These are phyloP conservation scores for Notocelia uddmanniana DNA, from an alignment of 2,888 invertebrate genomes.

Conservation along the genomic window DNA sequence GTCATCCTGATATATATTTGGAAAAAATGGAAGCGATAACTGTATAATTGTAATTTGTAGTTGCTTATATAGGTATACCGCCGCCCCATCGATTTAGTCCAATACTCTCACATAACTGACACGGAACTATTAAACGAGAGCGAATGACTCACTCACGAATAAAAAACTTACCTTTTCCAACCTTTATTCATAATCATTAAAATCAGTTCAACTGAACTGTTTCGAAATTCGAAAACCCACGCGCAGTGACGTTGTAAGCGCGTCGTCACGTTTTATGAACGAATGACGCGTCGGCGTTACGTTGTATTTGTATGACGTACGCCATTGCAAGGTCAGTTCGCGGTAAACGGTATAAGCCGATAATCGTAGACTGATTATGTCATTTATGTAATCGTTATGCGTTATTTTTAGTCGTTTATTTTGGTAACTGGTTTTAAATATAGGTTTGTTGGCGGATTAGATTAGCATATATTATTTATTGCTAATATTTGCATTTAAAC, in stretches of 20 bases:
- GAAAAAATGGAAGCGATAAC: background rate
- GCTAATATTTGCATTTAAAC: background rate
- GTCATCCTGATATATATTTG: too few relatives aligned
- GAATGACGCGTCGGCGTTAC: constrained; percentile 49
- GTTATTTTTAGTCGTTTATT: constrained; percentile 39
- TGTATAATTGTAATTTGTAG: too few relatives aligned
- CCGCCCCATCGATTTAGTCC: background rate
- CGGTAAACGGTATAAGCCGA: constrained; percentile 38
- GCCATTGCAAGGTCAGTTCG: constrained; percentile 38
- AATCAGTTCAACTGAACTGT: constrained; percentile 11
- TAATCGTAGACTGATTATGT: constrained; percentile 63
- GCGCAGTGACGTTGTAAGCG: constrained; percentile 50
- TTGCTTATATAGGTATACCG: too few relatives aligned
- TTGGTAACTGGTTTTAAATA: constrained; percentile 26
- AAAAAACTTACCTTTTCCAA: constrained; percentile 27
- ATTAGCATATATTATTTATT: background rate
- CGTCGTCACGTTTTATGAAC: constrained; percentile 22
- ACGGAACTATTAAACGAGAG: constrained; percentile 12
- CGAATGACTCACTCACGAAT: constrained; percentile 25
- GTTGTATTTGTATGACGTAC: constrained; percentile 43
- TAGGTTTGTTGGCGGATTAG: constrained; percentile 4
- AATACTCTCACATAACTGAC: background rate
- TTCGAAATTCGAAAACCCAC: constrained; percentile 50
- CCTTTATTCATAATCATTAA: constrained; percentile 7
- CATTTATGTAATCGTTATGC: constrained; percentile 57